Evolutionary conservation across 2,113 vertebrate species (phyloP), one percentile per base, ranked within the genome.

Genomic region (Dasyurus viverrinus): DNA sequence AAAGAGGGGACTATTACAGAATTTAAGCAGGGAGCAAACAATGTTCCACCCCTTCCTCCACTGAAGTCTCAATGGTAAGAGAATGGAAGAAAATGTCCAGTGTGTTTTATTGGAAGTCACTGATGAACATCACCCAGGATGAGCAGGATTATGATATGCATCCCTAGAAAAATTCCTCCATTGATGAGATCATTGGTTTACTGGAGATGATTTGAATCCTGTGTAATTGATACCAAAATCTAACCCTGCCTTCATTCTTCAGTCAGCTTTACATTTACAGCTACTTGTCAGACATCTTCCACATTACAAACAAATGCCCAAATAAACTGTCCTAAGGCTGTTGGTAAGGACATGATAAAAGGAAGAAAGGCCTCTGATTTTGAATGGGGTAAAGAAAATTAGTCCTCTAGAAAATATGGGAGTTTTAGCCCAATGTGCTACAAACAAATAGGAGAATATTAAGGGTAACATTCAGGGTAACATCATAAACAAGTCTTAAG

Each of bases 401-500:
- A 84, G 36, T 84, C n/a, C 68, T 84, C 7, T 84, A 23, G 36
- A 84, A 84, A 84, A 42, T 68, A 16, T 23, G 36, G 19, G 14
- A 84, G 8, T 84, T 84, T 42, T 84, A 84, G 68, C 68, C n/a
- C 68, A 84, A 23, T 42, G 68, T 42, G 68, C 36, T 19, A 84
- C 36, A 84, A 42, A 84, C 16, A 42, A 84, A 84, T 22, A 84
- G 16, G 68, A 84, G n/a, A 42, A 84, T 42, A 23, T n/a, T 22
- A 42, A 42, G 36, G 36, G 16, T 36, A 42, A 76, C 1, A 76
- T n/a, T 76, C 68, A 76, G 68, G n/a, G 2, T 23, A 84, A 42
- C n/a, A 23, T 23, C 11, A 3, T 84, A 42, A 96, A 93, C 90
- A 96, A 93, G 95, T 95, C 55, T 94, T 95, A 93, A 11, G 47